Conservation (phyloP, 1,140 invertebrate species). For the Orchesella cincta region DNA sequence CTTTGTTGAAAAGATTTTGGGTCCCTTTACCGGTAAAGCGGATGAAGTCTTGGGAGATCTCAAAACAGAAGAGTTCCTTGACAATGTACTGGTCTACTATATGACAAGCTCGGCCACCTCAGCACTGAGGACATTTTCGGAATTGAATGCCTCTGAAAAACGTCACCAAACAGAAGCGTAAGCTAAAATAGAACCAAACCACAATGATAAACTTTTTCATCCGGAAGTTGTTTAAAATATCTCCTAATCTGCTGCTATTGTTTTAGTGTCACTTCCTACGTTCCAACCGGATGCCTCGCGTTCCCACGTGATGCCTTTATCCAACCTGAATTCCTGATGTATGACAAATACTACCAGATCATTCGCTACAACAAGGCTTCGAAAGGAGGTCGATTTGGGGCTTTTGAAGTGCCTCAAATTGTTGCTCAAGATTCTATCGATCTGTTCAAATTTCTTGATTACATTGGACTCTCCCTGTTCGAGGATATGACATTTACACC, state of each 20-base stretch:
- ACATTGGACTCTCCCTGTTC: background rate
- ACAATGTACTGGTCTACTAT: slow-evolving; percentile 2
- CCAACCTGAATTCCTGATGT: background rate
- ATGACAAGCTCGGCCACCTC: slow-evolving; percentile 4
- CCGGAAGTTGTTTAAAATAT: no score
- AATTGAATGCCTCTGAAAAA: background rate
- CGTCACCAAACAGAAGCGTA: slow-evolving; percentile 3
- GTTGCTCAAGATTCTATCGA: slow-evolving; percentile 19
- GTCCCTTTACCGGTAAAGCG: slow-evolving; percentile 2
- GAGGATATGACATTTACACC: background rate
- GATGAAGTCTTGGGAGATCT: background rate
- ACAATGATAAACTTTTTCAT: no score
- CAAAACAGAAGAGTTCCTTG: background rate
- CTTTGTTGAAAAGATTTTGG: slow-evolving; percentile 21
- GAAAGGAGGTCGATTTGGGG: background rate
- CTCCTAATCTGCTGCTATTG: no score
- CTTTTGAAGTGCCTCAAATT: background rate
- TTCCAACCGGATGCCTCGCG: slow-evolving; percentile 12
- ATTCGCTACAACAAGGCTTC: slow-evolving; percentile 1
- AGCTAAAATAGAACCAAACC: no score
- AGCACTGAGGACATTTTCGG: slow-evolving; percentile 13
- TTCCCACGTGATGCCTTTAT: background rate
- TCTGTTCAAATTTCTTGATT: background rate
- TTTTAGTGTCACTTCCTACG: slow-evolving; percentile 10
- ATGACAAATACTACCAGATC: slow-evolving; percentile 24